These are phyloP conservation scores for Phthorimaea operculella DNA, from an alignment of 1,140 invertebrate species.

Conservation along the genomic window DNA sequence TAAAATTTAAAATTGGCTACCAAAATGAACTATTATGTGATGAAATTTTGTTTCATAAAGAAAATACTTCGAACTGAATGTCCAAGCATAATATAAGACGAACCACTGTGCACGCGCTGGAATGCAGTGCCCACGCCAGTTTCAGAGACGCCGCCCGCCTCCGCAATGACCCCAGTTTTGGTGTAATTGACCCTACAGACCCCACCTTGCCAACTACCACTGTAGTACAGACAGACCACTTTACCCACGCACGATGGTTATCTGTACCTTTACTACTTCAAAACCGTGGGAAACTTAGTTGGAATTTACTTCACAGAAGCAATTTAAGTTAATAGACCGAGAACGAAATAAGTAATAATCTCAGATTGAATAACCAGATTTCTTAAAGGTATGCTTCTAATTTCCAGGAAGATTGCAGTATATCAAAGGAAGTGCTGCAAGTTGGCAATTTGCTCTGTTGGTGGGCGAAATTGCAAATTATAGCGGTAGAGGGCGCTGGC, in stretches of 20 bases:
- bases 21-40: no score
- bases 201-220: background rate
- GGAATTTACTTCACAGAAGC: no score
- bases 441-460: conserved; percentile 1
- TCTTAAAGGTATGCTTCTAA: background rate
- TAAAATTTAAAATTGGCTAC: no score
- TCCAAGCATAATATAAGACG: no score
- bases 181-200: conserved; percentile 5
- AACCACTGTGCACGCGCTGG: background rate
- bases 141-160: background rate
- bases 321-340: no score
- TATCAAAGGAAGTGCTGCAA: background rate
- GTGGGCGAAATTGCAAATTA: conserved; percentile 1
- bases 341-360: no score
- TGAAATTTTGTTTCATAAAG: no score
- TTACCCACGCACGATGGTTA: no score
- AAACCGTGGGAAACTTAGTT: no score
- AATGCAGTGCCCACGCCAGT: conserved; percentile 8
- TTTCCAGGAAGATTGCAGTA: conserved; percentile 4
- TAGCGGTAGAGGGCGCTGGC: conserved; percentile 28
- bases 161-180: conserved; percentile 5
- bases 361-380: background rate
- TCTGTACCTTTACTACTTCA: no score
- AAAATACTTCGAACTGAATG: no score
- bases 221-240: no score